Base-by-base conservation (phyloP, 2,797 vertebrate species). In the Kryptolebias ocellatus region DNA sequence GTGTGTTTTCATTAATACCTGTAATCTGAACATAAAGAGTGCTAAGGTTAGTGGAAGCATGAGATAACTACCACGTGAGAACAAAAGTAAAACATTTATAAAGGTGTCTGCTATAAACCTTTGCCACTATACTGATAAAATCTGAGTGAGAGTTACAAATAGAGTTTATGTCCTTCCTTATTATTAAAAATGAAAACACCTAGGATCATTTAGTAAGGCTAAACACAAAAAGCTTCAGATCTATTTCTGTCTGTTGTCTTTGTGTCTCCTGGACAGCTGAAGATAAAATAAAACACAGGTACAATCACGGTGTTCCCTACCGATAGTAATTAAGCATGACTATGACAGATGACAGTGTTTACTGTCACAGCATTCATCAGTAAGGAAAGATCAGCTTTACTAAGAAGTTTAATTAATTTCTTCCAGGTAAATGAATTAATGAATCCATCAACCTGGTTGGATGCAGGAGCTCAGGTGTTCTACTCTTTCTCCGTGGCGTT, bases 401-500 rank as follows among this genome's bases (percentile, higher is more conserved):
- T 34, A 51, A 55, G 2, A n/a, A 15, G 16, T 2, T n/a, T 56
- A 1, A 63, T 74, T 24, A 27, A 37, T 24, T 76, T 3, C 66
- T 37, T 80, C 68, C 5, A 98, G 97, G 72, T 98, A 46, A 24
- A 90, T 0, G 96, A 99, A 76, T 83, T 99, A 84, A 74, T 94
- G 8, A 95, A 98, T 68, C 96, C 97, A 0, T 6, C 79, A 2
- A 97, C 96, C 0, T 99, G 97, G 97, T 84, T 98, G 84, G 97
- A 99, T 1, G 97, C 97, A 0, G 97, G 97, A 0, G 94, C 97
- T 8, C 97, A 98, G 60, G 97, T 99, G 50, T 97, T 99, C 83
- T 99, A 94, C 55, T 99, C 97, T 18, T 98, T 99, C 86, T 98
- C 96, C 0, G 47, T 98, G 85, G 97, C 97, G 17, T 98, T 97